Evolutionary conservation across 2,888 invertebrate species (phyloP).

Genomic region (Oscheius myriophilus): DNA sequence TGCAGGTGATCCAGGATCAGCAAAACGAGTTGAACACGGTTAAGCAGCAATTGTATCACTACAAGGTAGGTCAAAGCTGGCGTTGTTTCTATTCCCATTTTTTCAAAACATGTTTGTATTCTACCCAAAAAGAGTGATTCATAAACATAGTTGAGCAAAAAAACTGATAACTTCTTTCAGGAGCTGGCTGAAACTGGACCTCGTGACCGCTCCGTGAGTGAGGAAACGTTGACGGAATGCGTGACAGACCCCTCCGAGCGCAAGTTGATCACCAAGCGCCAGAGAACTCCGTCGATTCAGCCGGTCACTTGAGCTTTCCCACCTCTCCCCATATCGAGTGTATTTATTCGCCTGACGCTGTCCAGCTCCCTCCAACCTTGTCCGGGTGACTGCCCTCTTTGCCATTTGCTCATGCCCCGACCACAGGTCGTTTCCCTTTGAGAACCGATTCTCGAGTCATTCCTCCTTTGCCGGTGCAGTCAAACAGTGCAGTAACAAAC

Average conservation of each 20-base stretch:
- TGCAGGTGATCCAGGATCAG: constrained; percentile 68
- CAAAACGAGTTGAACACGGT: constrained; percentile 58
- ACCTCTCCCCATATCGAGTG: constrained; percentile 6
- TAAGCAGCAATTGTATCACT: constrained; percentile 59
- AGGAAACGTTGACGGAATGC: constrained; percentile 64
- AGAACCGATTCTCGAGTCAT: constrained; percentile 18
- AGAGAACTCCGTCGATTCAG: constrained; percentile 50
- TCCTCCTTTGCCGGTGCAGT: constrained; percentile 25
- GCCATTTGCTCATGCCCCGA: constrained; percentile 26
- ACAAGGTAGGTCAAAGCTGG: constrained; percentile 39
- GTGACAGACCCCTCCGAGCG: constrained; percentile 39
- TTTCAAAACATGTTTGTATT: background rate
- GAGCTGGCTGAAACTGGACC: constrained; percentile 53
- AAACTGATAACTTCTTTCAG: constrained; percentile 31
- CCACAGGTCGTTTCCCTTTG: background rate
- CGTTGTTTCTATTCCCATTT: background rate
- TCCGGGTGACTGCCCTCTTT: constrained; percentile 24
- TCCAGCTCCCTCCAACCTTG: constrained; percentile 6
- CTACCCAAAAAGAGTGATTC: constrained; percentile 31
- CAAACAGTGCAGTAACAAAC: constrained; percentile 21
- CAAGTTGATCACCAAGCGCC: constrained; percentile 47
- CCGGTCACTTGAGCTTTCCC: constrained; percentile 40
- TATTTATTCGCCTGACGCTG: constrained; percentile 3
- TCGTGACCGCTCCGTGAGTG: constrained; percentile 59
- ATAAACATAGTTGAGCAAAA: constrained; percentile 15